Evolutionary conservation across 2,797 vertebrate species (phyloP).

Genomic region (Trachops cirrhosus): DNA sequence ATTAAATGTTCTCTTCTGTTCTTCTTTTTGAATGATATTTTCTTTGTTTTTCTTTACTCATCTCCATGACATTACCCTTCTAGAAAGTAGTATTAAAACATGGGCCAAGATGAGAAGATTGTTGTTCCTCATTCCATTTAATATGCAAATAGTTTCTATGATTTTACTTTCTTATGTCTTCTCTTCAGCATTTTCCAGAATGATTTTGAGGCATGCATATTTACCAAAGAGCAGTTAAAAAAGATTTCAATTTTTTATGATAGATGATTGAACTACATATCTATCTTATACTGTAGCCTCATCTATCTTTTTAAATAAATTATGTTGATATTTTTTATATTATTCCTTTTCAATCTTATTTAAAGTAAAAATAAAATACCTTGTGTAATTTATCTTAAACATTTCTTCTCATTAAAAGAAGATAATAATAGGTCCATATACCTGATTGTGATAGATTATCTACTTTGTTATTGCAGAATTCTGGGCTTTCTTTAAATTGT

Average conservation of each 20-base stretch:
- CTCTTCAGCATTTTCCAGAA: background rate
- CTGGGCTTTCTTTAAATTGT: background rate
- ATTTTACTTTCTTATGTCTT: background rate
- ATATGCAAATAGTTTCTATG: background rate
- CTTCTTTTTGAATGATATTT: background rate
- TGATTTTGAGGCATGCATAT: background rate
- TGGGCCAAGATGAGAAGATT: background rate
- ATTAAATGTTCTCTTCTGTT: constrained; percentile 13
- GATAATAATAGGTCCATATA: background rate
- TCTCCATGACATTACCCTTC: background rate
- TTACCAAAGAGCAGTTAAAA: background rate
- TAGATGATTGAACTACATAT: background rate
- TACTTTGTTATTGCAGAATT: background rate
- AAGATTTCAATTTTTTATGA: background rate
- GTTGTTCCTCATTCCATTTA: background rate
- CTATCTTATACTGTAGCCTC: background rate
- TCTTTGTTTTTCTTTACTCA: background rate
- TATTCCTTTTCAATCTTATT: background rate
- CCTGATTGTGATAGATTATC: background rate
- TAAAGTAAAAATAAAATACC: background rate
- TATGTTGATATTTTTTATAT: background rate
- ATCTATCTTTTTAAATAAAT: background rate
- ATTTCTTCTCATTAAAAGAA: background rate
- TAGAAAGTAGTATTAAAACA: background rate
- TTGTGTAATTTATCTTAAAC: background rate